Evolutionary conservation across 1,140 invertebrate species (phyloP), one percentile per base, ranked within the genome.

Genomic region (Brachystomella parvula): DNA sequence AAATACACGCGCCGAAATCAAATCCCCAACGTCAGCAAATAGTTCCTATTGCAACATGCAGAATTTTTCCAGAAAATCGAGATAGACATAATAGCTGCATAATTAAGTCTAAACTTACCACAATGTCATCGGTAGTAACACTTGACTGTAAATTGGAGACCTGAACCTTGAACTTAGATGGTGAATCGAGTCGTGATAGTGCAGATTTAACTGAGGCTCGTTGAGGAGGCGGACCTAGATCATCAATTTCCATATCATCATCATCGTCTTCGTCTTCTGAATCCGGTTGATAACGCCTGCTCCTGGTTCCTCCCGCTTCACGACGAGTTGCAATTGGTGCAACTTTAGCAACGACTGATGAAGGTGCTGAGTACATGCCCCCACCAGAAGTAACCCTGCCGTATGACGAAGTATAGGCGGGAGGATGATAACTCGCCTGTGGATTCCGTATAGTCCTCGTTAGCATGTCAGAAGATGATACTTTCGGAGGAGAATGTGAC

Each of bases 21-120:
- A 74, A 1, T 77, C 73, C n/a, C 81, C 81, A 66, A 83, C 76
- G 30, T 80, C 80, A 65, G 80, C 78, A 78, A 83, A 83, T 33
- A 83, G 74, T 69, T 83, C 82, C 79, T 82, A n/a, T 28, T 47
- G 21, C 12, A 58, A 61, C 1, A 24, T 35, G 62, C 17, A n/a
- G 31, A 53, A 35, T 35, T 30, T 64, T 24, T 9, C 15, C 49
- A 47, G 3, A 63, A 63, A 2, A n/a, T 33, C 57, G 61, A 64
- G 24, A 47, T 61, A 26, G 3, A 29, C 29, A 29, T 64, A 12
- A 30, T 15, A 26, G 24, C 29, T 9, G 24, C 19, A 44, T 32
- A 1, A 47, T 2, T 47, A 59, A 31, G 29, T 58, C 3, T 29
- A 57, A 30, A 58, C 6, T 77, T 76, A 75, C 74, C 56, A 78